Evolutionary conservation across 23 tunicate genomes (phyloP).

Genomic region (Diplosoma virens): DNA sequence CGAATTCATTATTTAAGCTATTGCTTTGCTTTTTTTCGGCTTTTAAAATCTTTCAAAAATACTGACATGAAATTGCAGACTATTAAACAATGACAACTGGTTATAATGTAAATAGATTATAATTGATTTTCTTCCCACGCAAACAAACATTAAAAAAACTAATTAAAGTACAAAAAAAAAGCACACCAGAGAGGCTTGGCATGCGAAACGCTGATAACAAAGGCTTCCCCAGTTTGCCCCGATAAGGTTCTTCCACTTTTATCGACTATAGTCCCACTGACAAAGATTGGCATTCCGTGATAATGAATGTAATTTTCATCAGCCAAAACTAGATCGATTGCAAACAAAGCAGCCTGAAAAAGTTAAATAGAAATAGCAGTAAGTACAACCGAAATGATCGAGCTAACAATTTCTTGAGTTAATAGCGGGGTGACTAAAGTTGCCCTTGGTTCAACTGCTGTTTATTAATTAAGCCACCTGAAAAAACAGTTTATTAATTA

Average conservation of each 20-base stretch:
- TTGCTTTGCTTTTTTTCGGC: too few species aligned
- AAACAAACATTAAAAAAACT: neutral
- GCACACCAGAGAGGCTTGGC: conserved; percentile 75
- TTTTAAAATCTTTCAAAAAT: too few species aligned
- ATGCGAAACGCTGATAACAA: conserved; percentile 85
- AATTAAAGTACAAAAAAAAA: neutral
- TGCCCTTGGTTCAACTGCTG: too few species aligned
- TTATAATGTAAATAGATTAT: too few species aligned
- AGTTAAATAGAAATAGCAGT: neutral
- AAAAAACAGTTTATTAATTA: too few species aligned
- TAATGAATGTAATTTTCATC: conserved; percentile 25
- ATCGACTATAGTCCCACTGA: conserved; percentile 83
- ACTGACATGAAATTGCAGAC: too few species aligned
- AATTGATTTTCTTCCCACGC: neutral
- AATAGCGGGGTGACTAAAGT: too few species aligned
- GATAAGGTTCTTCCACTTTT: conserved; percentile 89
- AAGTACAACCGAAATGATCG: neutral
- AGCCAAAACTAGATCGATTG: conserved; percentile 46
- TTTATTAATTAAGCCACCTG: neutral
- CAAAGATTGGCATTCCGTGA: conserved; percentile 69
- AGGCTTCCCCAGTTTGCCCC: conserved; percentile 94
- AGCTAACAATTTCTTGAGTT: too few species aligned
- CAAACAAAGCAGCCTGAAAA: conserved; percentile 79
- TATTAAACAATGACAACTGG: too few species aligned
- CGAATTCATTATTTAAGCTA: too few species aligned